phyloP scores from a whole-genome alignment of 2,888 invertebrate genomes.

The Microctonus hyperodae region DNA sequence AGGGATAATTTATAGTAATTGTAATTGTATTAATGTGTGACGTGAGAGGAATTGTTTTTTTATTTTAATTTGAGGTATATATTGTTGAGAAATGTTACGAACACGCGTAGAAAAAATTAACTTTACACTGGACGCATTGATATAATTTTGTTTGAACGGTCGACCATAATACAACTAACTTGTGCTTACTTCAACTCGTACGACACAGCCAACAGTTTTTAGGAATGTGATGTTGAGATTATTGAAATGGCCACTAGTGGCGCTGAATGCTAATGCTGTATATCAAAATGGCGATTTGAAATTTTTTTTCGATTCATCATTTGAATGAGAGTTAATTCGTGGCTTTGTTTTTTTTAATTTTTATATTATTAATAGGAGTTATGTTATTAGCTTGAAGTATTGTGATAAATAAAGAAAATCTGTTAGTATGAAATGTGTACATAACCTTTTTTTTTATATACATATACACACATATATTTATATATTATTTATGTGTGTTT shows the following conservation, averaged over 20 bases:
- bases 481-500: too few species aligned
- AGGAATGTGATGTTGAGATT: background rate
- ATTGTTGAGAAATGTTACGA: constrained; percentile 48
- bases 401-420: background rate
- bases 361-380: too few species aligned
- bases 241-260: background rate
- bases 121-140: constrained; percentile 30
- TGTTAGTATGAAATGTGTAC: too few species aligned
- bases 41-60: too few species aligned
- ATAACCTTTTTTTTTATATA: too few species aligned
- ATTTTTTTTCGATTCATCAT: too few species aligned
- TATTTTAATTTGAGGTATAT: constrained; percentile 33
- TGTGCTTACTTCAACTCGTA: constrained; percentile 4
- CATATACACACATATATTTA: too few species aligned
- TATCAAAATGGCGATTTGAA: background rate
- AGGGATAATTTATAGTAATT: too few species aligned
- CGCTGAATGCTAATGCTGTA: background rate
- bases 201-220: background rate
- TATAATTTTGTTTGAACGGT: constrained; percentile 45
- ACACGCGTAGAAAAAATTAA: constrained; percentile 36
- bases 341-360: too few species aligned
- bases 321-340: too few species aligned
- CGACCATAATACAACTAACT: constrained; percentile 43
- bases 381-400: too few species aligned
- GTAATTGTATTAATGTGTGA: too few species aligned